Evolutionary conservation across 2,797 vertebrate genomes (phyloP), one percentile per base, ranked within the genome.

Genomic region (Eidolon dupreanum): DNA sequence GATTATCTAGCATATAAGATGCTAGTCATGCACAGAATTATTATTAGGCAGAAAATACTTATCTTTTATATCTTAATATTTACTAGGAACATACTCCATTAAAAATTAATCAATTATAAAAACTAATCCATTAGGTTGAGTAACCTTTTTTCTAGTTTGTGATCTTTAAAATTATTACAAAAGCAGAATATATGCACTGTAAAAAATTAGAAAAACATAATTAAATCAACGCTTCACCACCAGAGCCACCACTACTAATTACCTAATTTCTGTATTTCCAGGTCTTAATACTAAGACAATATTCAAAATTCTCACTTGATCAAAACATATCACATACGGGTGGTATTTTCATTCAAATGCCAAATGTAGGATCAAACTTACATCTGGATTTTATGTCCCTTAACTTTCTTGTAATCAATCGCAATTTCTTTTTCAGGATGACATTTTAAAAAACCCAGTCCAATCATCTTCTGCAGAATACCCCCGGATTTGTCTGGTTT

Each of bases 31-130:
- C n/a, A 85, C 20, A 86, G 10, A 82, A 59, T 83, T 88, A 75
- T 61, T 77, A 86, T 86, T 93, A 84, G 28, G 20, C 43, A 92
- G 74, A 94, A 94, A 92, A 71, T 46, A 77, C 6, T 55, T 73
- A 8, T 59, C 74, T 74, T 93, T 88, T 53, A 53, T 53, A 73
- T 61, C 33, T 94, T 87, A 63, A n/a, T 86, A 89, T 89, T 65
- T 90, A 90, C 13, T 31, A 90, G 57, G 28, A 90, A 85, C 88
- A 79, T 16, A 65, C 6, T 46, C 41, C 22, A 93, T 49, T 90
- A 38, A 82, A 84, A 94, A 77, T 78, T 81, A 81, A 78, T 94
- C 13, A 63, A 49, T 77, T 93, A 61, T 75, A 89, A 82, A 79
- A 87, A 28, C 10, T 28, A 51, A 89, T 43, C 38, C 26, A 41